Conservation (phyloP, 92 coral and sea anemone genomes). For the Epizoanthus illoricatus region DNA sequence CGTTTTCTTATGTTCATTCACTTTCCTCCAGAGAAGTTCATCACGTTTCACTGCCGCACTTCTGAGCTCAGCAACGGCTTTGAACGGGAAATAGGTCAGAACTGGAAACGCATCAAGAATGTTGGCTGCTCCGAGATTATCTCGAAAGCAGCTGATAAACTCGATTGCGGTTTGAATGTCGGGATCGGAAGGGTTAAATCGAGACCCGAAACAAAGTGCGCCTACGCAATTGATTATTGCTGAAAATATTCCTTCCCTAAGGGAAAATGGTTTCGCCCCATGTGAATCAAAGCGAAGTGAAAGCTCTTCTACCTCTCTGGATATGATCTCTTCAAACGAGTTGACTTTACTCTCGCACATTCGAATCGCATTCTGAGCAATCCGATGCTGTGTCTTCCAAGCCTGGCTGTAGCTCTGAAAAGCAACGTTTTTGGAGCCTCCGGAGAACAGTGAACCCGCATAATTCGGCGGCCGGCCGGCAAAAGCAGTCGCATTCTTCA, state of each 20-base stretch:
- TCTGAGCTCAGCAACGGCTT: slow-evolving; percentile 49
- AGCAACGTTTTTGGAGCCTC: slow-evolving; percentile 57
- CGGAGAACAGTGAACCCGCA: slow-evolving; percentile 69
- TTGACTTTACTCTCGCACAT: slow-evolving; percentile 43
- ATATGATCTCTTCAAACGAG: slow-evolving; percentile 49
- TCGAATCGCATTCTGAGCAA: slow-evolving; percentile 52
- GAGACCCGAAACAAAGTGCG: slow-evolving; percentile 65
- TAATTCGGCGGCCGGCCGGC: slow-evolving; percentile 73
- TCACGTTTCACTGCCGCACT: slow-evolving; percentile 58
- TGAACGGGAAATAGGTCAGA: slow-evolving; percentile 64
- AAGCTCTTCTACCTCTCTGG: slow-evolving; percentile 59
- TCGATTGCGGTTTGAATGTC: slow-evolving; percentile 65
- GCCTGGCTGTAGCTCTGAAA: slow-evolving; percentile 59
- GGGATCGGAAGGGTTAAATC: slow-evolving; percentile 45
- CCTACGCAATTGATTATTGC: slow-evolving; percentile 64
- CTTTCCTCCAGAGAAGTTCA: slow-evolving; percentile 64
- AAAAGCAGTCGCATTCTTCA: slow-evolving; percentile 64
- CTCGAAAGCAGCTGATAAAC: slow-evolving; percentile 57
- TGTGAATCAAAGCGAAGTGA: slow-evolving; percentile 33
- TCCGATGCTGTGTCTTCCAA: slow-evolving; percentile 64
- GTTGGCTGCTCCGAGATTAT: slow-evolving; percentile 77
- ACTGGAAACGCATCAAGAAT: slow-evolving; percentile 81
- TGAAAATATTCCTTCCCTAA: slow-evolving; percentile 48
- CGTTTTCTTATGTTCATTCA: slow-evolving; percentile 61
- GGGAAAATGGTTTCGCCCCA: slow-evolving; percentile 58